Evolutionary conservation across 2,797 vertebrate species (phyloP).

Genomic region (Mormyrus hasselquistii): DNA sequence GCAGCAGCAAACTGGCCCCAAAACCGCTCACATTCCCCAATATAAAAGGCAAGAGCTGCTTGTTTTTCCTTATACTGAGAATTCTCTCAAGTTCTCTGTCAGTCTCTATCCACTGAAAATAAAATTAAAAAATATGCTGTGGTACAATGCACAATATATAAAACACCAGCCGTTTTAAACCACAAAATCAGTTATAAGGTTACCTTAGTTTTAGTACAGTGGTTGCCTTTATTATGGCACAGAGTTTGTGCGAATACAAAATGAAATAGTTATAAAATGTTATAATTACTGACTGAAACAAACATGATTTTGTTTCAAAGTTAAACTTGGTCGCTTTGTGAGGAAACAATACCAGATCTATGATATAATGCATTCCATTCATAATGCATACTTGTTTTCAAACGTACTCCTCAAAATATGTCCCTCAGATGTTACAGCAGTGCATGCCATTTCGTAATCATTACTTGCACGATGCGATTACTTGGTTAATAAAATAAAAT

Average conservation of each 20-base stretch:
- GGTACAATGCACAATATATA: neutral
- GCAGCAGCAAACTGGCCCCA: neutral
- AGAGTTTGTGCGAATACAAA: neutral
- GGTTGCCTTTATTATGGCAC: neutral
- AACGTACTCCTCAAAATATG: neutral
- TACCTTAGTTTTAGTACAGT: neutral
- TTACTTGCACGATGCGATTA: neutral
- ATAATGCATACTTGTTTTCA: neutral
- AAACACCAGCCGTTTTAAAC: neutral
- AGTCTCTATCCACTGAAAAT: neutral
- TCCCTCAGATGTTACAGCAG: neutral
- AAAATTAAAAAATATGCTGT: neutral
- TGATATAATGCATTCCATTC: neutral
- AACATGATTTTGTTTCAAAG: neutral
- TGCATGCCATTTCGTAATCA: neutral
- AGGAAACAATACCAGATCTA: neutral
- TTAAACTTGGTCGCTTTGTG: neutral
- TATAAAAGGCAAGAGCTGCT: neutral
- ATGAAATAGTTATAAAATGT: neutral
- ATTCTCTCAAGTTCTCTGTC: neutral
- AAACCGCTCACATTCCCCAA: neutral
- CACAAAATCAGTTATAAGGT: neutral
- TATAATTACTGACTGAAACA: neutral
- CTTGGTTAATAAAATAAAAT: neutral
- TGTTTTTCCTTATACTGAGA: no score